Conservation (phyloP, 2,113 vertebrate species). For the Odocoileus hemionus region DNA sequence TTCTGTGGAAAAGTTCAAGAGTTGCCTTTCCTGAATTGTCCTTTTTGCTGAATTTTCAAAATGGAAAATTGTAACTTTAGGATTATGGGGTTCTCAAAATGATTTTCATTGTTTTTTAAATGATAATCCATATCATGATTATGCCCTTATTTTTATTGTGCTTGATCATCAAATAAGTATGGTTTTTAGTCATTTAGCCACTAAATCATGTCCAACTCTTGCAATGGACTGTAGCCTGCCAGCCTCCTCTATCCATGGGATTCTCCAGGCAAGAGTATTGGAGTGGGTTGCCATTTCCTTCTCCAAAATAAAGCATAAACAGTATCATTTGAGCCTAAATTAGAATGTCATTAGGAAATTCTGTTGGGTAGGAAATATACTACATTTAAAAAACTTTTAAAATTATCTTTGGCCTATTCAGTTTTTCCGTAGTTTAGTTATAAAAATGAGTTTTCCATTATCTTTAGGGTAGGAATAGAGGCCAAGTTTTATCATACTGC, state of each 20-base stretch:
- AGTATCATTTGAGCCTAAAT: neutral
- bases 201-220: neutral
- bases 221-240: neutral
- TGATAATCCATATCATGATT: neutral
- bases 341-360: conserved; percentile 8
- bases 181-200: neutral
- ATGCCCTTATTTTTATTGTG: neutral
- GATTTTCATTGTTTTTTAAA: neutral
- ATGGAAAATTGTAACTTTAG: neutral
- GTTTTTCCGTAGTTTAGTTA: neutral
- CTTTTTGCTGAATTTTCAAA: conserved; percentile 6
- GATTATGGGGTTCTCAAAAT: neutral
- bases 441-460: conserved; percentile 32
- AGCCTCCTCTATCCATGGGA: neutral
- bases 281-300: neutral
- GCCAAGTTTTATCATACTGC: neutral
- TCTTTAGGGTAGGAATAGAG: neutral
- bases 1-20: neutral
- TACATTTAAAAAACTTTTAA: neutral
- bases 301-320: neutral
- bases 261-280: neutral
- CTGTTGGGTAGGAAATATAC: neutral
- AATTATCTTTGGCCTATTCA: neutral
- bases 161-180: neutral
- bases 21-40: neutral